phyloP scores from a whole-genome alignment of 2,113 vertebrate genomes.

The Cinclus mexicanus region DNA sequence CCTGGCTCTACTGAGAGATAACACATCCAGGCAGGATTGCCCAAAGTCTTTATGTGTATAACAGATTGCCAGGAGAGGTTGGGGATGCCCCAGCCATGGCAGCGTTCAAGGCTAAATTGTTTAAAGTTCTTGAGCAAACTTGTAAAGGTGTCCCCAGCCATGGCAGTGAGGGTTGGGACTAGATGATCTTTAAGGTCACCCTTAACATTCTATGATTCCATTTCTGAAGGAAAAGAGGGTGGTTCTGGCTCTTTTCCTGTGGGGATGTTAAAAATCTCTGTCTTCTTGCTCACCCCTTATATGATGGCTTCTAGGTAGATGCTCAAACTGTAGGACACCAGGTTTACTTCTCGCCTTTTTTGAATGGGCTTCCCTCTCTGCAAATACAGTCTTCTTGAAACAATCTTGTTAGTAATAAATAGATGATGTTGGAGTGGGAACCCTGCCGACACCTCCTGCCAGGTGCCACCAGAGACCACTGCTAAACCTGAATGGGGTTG shows the following conservation, averaged over 20 bases:
- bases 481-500: background rate
- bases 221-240: background rate
- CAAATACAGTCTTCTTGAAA: background rate
- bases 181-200: too few species aligned
- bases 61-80: background rate
- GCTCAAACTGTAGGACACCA: background rate
- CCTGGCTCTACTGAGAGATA: background rate
- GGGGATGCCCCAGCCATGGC: background rate
- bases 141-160: rapidly evolving
- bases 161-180: rapidly evolving
- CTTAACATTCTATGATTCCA: background rate
- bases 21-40: background rate
- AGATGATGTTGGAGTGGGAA: background rate
- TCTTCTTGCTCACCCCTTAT: background rate
- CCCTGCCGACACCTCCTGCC: background rate
- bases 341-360: background rate
- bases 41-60: background rate
- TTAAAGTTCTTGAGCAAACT: background rate
- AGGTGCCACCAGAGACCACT: background rate
- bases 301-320: background rate
- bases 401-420: background rate
- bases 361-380: background rate
- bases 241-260: background rate
- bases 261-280: background rate
- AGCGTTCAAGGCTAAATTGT: background rate